These are phyloP conservation scores for Alouatta palliata DNA, from an alignment of 2,113 vertebrate species.

Conservation along the genomic window DNA sequence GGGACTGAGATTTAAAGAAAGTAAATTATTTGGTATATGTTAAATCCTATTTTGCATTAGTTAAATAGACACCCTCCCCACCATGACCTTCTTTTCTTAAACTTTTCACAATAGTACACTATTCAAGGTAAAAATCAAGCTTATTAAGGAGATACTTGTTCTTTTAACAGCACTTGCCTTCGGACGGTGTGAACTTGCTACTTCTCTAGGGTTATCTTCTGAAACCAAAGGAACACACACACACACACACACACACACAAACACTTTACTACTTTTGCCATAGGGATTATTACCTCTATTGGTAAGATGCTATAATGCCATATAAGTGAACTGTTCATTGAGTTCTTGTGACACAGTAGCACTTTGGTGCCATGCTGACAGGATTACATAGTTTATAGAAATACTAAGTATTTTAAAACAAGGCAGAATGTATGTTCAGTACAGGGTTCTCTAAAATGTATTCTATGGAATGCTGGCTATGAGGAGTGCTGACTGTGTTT, in stretches of 20 bases:
- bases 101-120: not conserved
- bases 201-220: not conserved
- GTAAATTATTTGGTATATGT: not conserved
- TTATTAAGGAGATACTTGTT: not conserved
- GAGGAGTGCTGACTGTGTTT: not conserved
- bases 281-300: not conserved
- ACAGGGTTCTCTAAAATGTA: not conserved
- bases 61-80: not conserved
- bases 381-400: not conserved
- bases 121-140: not conserved
- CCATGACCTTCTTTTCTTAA: not conserved
- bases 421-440: not conserved
- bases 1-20: not conserved
- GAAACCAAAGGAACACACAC: not conserved
- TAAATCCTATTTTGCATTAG: constrained; percentile 2
- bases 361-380: not conserved
- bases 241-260: not conserved
- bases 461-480: not conserved
- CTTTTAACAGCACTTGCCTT: not conserved
- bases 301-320: not conserved
- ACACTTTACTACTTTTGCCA: not conserved
- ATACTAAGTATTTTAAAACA: not conserved
- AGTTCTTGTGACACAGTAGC: not conserved
- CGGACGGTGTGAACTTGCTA: constrained; percentile 14
- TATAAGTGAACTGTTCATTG: not conserved